Evolutionary conservation across 1,140 invertebrate genomes (phyloP).

Genomic region (Pseudomyrmex concolor): DNA sequence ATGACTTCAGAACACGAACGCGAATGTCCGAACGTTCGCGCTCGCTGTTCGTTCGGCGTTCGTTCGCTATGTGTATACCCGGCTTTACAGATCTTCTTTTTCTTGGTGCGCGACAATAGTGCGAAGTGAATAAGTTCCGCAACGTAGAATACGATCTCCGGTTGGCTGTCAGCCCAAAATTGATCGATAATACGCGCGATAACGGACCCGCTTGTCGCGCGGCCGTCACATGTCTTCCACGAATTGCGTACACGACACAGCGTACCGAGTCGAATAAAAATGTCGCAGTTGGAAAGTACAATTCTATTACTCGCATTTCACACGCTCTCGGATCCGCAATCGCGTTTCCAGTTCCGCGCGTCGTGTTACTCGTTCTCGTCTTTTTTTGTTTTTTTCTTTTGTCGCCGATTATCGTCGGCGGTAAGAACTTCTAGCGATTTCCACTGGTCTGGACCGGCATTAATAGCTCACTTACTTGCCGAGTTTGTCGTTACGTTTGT

Average conservation of each 20-base stretch:
- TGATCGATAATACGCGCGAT: constrained; percentile 63
- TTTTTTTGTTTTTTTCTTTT: constrained; percentile 7
- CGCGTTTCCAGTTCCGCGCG: constrained; percentile 62
- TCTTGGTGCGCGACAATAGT: constrained; percentile 47
- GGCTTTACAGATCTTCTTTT: constrained; percentile 45
- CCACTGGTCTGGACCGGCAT: constrained; percentile 1
- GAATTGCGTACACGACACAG: constrained; percentile 19
- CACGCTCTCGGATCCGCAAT: constrained; percentile 50
- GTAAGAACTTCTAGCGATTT: constrained; percentile 35
- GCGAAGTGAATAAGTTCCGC: constrained; percentile 8
- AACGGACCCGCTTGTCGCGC: constrained; percentile 8
- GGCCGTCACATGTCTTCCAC: neutral
- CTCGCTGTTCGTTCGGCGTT: too few species aligned
- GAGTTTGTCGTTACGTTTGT: constrained; percentile 45
- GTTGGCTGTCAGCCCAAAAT: constrained; percentile 37
- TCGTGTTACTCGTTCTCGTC: constrained; percentile 37
- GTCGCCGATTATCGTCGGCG: neutral
- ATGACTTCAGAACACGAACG: too few species aligned
- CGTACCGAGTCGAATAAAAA: constrained; percentile 46
- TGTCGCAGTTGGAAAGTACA: constrained; percentile 49
- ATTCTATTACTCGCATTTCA: constrained; percentile 65
- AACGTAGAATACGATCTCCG: constrained; percentile 11
- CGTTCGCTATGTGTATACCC: too few species aligned
- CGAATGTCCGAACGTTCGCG: too few species aligned
- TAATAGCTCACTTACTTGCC: constrained; percentile 47